phyloP scores from a whole-genome alignment of 1,140 invertebrate species.

The Micrasema minimum region DNA sequence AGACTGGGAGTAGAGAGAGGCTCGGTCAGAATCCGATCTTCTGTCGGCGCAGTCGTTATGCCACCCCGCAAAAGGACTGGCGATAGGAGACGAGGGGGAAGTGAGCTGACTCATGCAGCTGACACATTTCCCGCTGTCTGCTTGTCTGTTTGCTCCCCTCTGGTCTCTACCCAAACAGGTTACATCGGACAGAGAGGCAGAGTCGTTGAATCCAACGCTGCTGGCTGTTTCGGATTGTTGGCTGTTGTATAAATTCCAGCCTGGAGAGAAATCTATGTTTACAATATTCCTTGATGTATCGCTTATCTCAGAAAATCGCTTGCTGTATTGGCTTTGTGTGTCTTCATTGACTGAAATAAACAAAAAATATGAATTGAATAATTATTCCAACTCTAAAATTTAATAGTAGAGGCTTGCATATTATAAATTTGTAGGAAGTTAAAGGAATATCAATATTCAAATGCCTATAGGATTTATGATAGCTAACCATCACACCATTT shows the following conservation, averaged over 20 bases:
- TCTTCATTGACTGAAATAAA: slow-evolving; percentile 33
- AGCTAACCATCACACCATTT: too few species aligned
- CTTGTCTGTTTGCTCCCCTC: slow-evolving; percentile 29
- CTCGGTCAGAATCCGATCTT: slow-evolving; percentile 64
- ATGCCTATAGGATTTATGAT: too few species aligned
- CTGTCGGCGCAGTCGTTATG: slow-evolving; percentile 70
- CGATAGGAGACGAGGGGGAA: slow-evolving; percentile 63
- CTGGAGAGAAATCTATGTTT: slow-evolving; percentile 28
- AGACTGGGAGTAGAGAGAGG: slow-evolving; percentile 68
- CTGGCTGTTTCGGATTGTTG: slow-evolving; percentile 59
- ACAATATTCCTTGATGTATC: slow-evolving; percentile 22
- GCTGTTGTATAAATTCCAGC: slow-evolving; percentile 40
- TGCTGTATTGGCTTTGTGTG: slow-evolving; percentile 10
- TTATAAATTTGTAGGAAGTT: too few species aligned
- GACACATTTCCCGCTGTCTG: slow-evolving; percentile 67
- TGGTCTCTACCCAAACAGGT: slow-evolving; percentile 30
- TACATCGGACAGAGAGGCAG: slow-evolving; percentile 61
- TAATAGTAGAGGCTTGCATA: too few species aligned
- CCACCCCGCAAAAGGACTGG: slow-evolving; percentile 68
- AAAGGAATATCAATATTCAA: too few species aligned
- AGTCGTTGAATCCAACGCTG: slow-evolving; percentile 70
- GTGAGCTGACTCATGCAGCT: slow-evolving; percentile 81
- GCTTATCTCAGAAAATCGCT: slow-evolving; percentile 29
- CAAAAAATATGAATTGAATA: too few species aligned
- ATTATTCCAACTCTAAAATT: too few species aligned